Evolutionary conservation across 2,888 invertebrate species (phyloP), one percentile per base, ranked within the genome.

Genomic region (Aplocera efformata): DNA sequence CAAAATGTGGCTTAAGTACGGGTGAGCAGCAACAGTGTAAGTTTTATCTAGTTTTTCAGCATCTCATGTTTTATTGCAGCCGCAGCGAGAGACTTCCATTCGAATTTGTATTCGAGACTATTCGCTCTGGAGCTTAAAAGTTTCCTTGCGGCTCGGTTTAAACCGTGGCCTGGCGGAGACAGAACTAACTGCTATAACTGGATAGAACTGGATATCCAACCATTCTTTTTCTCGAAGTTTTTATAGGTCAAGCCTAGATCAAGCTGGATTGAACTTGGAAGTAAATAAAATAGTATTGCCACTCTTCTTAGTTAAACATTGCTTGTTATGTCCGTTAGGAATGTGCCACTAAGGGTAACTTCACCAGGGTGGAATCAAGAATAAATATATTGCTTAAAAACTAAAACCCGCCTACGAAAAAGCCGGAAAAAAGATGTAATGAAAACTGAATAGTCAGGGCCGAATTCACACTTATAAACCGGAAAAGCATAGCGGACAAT

Each of bases 181-280:
- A 71, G 71, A 73, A 75, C 78, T 74, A 81, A 76, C 13, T 17
- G 13, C 13, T 17, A 17, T 17, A 17, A 17, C 80, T 79, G 72
- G 72, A 74, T 81, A 76, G 72, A 76, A 70, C 75, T 71, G 67
- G 72, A 69, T 74, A 72, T 66, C 57, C 70, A 60, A 71, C 71
- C 67, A 72, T 80, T 81, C 75, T 78, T 78, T 79, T 64, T 61
- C 68, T 43, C 60, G 59, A 79, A 81, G 73, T 80, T 84, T 82
- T 79, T 81, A 75, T 81, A 65, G 83, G 82, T 84, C 83, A 84
- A 80, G 71, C 80, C 75, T 69, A 78, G 83, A 79, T 83, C 76
- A 81, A 72, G 64, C 61, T 47, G 72, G 72, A 75, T 77, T 72
- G 67, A 71, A 68, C 70, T 68, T 53, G 52, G 47, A 54, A 53